phyloP scores from a whole-genome alignment of 1,140 invertebrate species.

The Trypoxylus dichotomus region DNA sequence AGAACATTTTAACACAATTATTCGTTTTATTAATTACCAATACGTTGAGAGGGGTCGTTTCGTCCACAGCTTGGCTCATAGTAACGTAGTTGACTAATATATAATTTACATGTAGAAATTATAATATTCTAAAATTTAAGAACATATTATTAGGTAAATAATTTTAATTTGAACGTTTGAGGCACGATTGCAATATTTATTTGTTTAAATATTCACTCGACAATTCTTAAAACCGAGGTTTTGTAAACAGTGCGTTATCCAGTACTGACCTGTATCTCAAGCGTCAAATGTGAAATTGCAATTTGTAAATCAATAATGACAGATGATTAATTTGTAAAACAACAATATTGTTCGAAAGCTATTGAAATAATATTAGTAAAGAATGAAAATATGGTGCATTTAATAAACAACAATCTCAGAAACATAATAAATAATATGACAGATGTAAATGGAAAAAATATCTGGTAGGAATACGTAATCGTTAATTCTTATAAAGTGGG shows the following conservation, averaged over 20 bases:
- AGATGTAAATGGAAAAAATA: neutral
- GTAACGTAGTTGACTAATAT: neutral
- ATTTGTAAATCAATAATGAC: neutral
- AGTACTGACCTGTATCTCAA: neutral
- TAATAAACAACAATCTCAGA: neutral
- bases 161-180: no score
- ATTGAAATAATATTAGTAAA: neutral
- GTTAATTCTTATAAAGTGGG: neutral
- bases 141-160: no score
- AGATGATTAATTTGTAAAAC: neutral
- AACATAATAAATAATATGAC: neutral
- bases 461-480: neutral
- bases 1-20: neutral
- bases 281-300: neutral
- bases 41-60: conserved; percentile 2
- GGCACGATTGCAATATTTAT: no score
- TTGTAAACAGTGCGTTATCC: neutral
- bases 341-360: neutral
- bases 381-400: neutral
- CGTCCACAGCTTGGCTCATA: conserved; percentile 5
- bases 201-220: no score
- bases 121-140: no score
- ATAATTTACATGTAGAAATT: no score
- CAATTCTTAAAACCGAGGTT: no score
- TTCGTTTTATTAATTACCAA: neutral